A percentile compares a stretch with the other conserved stretches of the same genome.
Conservation (phyloP, 2,888 invertebrate genomes). For the Drosophila neutralis region DNA sequence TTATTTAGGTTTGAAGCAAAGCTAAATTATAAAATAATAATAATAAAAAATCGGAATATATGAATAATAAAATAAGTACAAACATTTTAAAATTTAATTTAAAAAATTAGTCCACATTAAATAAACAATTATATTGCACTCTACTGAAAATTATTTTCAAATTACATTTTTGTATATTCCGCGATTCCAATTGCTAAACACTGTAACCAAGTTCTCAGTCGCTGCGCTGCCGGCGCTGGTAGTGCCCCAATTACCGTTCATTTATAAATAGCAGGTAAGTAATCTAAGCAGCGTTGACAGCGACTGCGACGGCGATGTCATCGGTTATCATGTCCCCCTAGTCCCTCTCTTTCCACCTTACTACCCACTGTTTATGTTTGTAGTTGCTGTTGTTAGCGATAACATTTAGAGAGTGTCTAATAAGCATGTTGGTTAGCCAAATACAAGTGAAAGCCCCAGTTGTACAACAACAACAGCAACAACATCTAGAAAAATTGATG, state of each 20-base stretch:
- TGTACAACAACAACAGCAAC: background rate
- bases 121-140: background rate
- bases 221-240: constrained; percentile 37
- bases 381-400: constrained; percentile 44
- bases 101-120: background rate
- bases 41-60: background rate
- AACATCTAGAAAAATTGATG: background rate
- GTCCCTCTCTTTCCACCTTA: background rate
- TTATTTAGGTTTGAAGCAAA: background rate
- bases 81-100: background rate
- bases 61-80: background rate
- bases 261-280: constrained; percentile 68
- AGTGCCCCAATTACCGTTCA: constrained; percentile 69
- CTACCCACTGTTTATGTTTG: constrained; percentile 17
- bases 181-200: constrained; percentile 39
- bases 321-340: constrained; percentile 33
- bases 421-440: constrained; percentile 18
- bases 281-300: constrained; percentile 38
- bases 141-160: constrained; percentile 21
- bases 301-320: constrained; percentile 23
- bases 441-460: constrained; percentile 5
- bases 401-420: constrained; percentile 25
- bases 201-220: constrained; percentile 36
- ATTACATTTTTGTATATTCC: constrained; percentile 37
- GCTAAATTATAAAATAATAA: background rate